phyloP scores from a whole-genome alignment of 2,797 vertebrate genomes.

The Lepidocolaptes lacrymiger region DNA sequence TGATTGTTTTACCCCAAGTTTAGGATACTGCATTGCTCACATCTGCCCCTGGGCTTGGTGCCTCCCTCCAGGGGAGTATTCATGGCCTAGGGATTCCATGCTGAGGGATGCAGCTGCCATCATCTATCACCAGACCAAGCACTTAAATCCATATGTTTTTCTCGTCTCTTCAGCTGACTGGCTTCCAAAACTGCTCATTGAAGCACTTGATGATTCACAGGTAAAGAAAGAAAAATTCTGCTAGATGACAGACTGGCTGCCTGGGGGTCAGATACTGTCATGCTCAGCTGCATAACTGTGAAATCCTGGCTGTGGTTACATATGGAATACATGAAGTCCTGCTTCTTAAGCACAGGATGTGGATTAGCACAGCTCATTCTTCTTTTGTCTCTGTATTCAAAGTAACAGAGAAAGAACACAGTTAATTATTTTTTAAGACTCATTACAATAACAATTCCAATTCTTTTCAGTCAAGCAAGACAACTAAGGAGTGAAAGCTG shows the following conservation, averaged over 20 bases:
- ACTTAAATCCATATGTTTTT: not conserved
- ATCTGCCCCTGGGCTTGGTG: not conserved
- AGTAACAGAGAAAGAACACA: not conserved
- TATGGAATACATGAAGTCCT: not conserved
- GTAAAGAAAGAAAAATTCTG: not conserved
- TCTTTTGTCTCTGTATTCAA: not conserved
- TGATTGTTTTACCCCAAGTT: not conserved
- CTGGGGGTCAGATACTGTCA: not conserved
- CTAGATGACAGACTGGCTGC: not conserved
- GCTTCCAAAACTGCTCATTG: not conserved
- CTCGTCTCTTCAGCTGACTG: not conserved
- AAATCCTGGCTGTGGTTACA: not conserved
- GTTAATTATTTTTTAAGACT: constrained; percentile 44
- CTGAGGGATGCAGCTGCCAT: not conserved
- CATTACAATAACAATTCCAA: not conserved
- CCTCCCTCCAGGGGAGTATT: not conserved
- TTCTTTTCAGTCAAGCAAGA: not conserved
- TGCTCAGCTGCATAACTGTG: not conserved
- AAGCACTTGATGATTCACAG: not conserved
- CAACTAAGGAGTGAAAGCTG: not conserved
- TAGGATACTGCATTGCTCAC: not conserved
- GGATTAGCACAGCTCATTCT: not conserved
- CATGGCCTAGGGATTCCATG: rapidly evolving
- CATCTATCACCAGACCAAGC: rapidly evolving
- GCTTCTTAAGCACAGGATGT: not conserved